Evolutionary conservation across 2,797 vertebrate genomes (phyloP).

Genomic region (Pogonophryne albipinna): DNA sequence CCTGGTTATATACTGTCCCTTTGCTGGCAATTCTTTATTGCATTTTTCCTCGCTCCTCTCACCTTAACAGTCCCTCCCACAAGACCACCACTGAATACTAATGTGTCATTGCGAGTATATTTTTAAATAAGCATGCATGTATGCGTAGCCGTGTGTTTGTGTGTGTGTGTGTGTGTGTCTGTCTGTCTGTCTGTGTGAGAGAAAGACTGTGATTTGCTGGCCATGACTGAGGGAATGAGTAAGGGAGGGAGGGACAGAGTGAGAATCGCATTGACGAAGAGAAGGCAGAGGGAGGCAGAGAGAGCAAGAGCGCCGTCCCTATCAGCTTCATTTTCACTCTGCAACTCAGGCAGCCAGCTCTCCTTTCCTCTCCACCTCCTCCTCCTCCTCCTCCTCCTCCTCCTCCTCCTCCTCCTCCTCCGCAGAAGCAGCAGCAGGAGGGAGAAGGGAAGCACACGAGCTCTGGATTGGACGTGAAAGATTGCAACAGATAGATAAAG

Average conservation of each 20-base stretch:
- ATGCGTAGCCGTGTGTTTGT: background rate
- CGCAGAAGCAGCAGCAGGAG: slow-evolving; percentile 29
- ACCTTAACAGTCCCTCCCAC: slow-evolving; percentile 37
- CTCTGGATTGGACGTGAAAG: slow-evolving; percentile 6
- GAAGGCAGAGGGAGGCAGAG: slow-evolving; percentile 47
- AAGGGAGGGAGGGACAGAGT: slow-evolving; percentile 39
- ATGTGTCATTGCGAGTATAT: slow-evolving; percentile 64
- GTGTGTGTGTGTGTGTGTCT: background rate
- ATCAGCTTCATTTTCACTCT: slow-evolving; percentile 70
- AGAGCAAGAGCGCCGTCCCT: slow-evolving; percentile 68
- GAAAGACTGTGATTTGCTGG: slow-evolving; percentile 82
- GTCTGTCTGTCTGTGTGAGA: slow-evolving; percentile 23
- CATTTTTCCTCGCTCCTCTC: slow-evolving; percentile 18
- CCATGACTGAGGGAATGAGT: slow-evolving; percentile 71
- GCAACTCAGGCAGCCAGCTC: slow-evolving; percentile 71
- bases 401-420: slow-evolving; percentile 42
- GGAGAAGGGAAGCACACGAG: slow-evolving; percentile 24
- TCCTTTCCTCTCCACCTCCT: slow-evolving; percentile 50
- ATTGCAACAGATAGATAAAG: slow-evolving; percentile 35
- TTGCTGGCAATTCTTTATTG: background rate
- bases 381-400: slow-evolving; percentile 46
- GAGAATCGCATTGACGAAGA: slow-evolving; percentile 68
- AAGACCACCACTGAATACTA: slow-evolving; percentile 75
- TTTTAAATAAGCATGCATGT: slow-evolving; percentile 37
- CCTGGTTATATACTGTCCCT: background rate